Evolutionary conservation across 2,888 invertebrate species (phyloP).

Genomic region (Synergus laeviventris): DNA sequence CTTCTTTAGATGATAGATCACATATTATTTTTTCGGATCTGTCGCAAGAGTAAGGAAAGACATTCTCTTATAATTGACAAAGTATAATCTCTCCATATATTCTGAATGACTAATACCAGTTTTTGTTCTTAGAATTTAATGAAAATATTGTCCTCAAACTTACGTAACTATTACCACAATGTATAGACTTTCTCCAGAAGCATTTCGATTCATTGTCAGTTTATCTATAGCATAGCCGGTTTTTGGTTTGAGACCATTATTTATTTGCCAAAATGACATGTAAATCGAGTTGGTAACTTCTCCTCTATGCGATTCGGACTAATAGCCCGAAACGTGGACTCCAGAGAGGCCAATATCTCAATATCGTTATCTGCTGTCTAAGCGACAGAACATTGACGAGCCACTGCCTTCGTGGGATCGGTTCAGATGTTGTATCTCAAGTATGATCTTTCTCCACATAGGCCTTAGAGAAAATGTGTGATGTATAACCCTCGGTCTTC

Average conservation of each 20-base stretch:
- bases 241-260: conserved; percentile 21
- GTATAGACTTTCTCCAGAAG: conserved; percentile 13
- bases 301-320: conserved; percentile 56
- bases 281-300: conserved; percentile 44
- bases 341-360: conserved; percentile 64
- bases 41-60: neutral
- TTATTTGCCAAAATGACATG: conserved; percentile 11
- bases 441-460: conserved; percentile 56
- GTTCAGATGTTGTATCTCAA: conserved; percentile 56
- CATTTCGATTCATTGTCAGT: neutral
- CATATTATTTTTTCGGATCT: neutral
- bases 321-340: conserved; percentile 61
- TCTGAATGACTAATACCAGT: neutral
- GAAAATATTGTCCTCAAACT: neutral
- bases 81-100: too few relatives aligned
- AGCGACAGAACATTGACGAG: conserved; percentile 58
- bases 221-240: conserved; percentile 13
- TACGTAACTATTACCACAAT: neutral
- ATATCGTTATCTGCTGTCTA: conserved; percentile 65
- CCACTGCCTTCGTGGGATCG: conserved; percentile 59
- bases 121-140: neutral
- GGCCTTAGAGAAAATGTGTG: conserved; percentile 52
- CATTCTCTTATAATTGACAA: too few relatives aligned
- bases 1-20: conserved; percentile 1
- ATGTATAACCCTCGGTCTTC: conserved; percentile 44